Evolutionary conservation across 1,140 invertebrate genomes (phyloP).

Genomic region (Pachyrhynchus sulphureomaculatus): DNA sequence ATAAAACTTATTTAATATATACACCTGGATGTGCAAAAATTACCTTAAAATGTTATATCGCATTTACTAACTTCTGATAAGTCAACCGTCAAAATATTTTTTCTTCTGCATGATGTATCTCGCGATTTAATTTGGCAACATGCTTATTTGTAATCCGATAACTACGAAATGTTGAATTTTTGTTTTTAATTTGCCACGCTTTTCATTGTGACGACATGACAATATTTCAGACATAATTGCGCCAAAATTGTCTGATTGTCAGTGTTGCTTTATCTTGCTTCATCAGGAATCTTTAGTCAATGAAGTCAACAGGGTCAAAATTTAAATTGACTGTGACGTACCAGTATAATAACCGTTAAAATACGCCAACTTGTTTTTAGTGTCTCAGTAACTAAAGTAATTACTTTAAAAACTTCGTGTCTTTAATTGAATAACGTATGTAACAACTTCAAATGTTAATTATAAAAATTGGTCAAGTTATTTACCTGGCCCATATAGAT

Average conservation of each 20-base stretch:
- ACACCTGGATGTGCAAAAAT: too few species aligned
- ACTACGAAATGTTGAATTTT: not conserved
- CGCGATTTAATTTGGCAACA: not conserved
- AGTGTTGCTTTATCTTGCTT: slow-evolving; percentile 6
- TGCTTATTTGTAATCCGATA: not conserved
- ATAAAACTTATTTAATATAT: too few species aligned
- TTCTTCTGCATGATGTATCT: not conserved
- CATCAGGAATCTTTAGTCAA: slow-evolving; percentile 2
- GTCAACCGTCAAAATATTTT: not conserved
- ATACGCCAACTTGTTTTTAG: too few species aligned
- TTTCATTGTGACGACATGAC: slow-evolving; percentile 18
- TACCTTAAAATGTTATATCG: too few species aligned
- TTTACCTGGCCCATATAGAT: too few species aligned
- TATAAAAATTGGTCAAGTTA: too few species aligned
- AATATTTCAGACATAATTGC: slow-evolving; percentile 27
- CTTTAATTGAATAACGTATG: too few species aligned
- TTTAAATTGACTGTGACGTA: not conserved
- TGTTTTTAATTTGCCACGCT: slow-evolving; percentile 9
- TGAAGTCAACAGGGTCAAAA: not conserved
- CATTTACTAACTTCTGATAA: not conserved
- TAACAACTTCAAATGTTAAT: too few species aligned
- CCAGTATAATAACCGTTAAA: too few species aligned
- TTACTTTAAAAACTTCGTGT: too few species aligned
- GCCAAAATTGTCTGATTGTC: slow-evolving; percentile 9
- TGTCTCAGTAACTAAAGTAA: too few species aligned